Evolutionary conservation across 2,888 invertebrate genomes (phyloP), one percentile per base, ranked within the genome.

Genomic region (Lycocerus yunnanus): DNA sequence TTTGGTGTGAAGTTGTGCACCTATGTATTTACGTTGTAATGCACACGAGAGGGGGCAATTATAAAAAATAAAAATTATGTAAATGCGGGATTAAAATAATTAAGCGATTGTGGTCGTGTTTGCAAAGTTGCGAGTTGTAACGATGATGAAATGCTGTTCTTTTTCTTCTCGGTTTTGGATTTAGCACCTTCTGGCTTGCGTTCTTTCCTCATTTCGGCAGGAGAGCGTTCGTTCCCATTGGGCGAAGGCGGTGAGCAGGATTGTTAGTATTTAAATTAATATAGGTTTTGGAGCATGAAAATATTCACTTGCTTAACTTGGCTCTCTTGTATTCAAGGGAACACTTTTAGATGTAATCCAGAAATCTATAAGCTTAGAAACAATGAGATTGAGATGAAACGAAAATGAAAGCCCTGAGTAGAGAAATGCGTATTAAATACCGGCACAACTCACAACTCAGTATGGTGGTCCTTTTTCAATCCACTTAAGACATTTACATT

Each of bases 311-410:
- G 66, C 67, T 70, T 74, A 71, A 71, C 68, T 74, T 70, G 71
- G 74, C 67, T 74, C 67, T 69, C 69, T 61, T 61, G 69, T 70
- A 73, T 73, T 73, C 73, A 70, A 70, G 69, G 69, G 73, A 73
- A 73, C 70, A 73, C 69, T 73, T 73, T 65, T 69, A 73, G 70
- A 73, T 73, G 73, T 73, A 73, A 73, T 73, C 73, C 74, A 68
- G 74, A 67, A 74, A 71, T 71, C 74, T 74, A 71, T 74, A 74
- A 74, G 74, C 74, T 71, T 71, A 71, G 74, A 74, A 74, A 74
- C 74, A 74, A 74, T 74, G 74, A 74, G 71, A 74, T 74, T 65
- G 70, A 71, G 71, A 66, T 68, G 74, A 71, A 65, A 70, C 73
- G 73, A 73, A 73, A 73, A 73, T 70, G 73, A 73, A 73, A 70